Base-by-base conservation (phyloP, 2,888 invertebrate species). In the Micoletzkya japonica region DNA sequence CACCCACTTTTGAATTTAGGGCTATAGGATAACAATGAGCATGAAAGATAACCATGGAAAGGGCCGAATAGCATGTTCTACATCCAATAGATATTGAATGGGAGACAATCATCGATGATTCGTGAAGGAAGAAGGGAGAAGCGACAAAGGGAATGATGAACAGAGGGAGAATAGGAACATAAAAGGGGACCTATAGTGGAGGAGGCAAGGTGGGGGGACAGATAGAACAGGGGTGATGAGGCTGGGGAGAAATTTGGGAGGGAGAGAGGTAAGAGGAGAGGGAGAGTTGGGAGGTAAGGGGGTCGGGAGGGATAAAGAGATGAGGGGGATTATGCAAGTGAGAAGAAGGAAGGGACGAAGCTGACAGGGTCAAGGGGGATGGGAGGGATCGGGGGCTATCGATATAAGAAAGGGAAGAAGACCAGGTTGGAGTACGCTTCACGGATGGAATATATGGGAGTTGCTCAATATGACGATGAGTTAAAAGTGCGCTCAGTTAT, bases 301-400 rank as follows among this genome's bases (percentile, higher is more conserved):
- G n/a, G n/a, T n/a, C n/a, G n/a, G n/a, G n/a, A n/a, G n/a, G n/a
- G n/a, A n/a, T n/a, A n/a, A n/a, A n/a, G n/a, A n/a, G n/a, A n/a
- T n/a, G n/a, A n/a, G n/a, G n/a, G n/a, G 34, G 63, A 63, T 63
- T 63, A 63, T 63, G 63, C 50, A 63, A 63, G 63, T 32, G 30
- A 63, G 63, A 34, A 7, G 49, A 30, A 32, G 37, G 39, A 20
- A 34, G 50, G 26, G 63, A 34, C 24, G 24, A 44, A 26, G 34
- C 26, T 32, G 63, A 63, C 63, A 63, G 63, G 63, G 63, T 63
- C 63, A 63, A 63, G 63, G 63, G 50, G 44, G 44, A 44, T 10
- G 20, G 44, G 44, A 44, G n/a, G n/a, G n/a, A n/a, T n/a, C n/a
- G n/a, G n/a, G n/a, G n/a, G n/a, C n/a, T n/a, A n/a, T n/a, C n/a